These are phyloP conservation scores for Chelidonichthys spinosus DNA, from an alignment of 2,797 vertebrate species.

Conservation along the genomic window DNA sequence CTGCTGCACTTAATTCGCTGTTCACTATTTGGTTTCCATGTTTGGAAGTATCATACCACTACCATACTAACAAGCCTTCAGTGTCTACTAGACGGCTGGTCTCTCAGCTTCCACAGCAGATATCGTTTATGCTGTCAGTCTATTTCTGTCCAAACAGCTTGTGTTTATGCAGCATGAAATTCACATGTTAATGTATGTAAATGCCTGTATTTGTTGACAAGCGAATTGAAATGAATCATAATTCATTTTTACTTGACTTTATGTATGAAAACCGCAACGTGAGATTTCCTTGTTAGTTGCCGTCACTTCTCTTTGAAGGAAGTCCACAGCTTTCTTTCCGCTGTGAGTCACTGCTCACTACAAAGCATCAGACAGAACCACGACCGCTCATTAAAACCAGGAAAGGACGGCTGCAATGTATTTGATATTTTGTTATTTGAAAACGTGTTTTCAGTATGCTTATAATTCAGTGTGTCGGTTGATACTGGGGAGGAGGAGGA, in stretches of 20 bases:
- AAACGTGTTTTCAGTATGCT: neutral
- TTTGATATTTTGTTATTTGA: neutral
- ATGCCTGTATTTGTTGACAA: neutral
- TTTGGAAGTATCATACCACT: neutral
- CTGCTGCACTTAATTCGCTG: neutral
- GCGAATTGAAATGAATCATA: neutral
- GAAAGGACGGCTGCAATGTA: neutral
- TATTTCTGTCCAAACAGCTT: neutral
- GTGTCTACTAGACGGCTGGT: neutral
- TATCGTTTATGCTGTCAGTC: neutral
- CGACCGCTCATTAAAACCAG: neutral
- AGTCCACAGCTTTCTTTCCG: neutral
- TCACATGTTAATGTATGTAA: conserved; percentile 4
- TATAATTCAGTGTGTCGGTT: neutral
- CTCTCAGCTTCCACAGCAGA: neutral
- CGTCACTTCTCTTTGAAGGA: neutral
- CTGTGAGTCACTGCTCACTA: neutral
- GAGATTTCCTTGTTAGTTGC: neutral
- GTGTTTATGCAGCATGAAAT: conserved; percentile 2
- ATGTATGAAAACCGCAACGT: neutral
- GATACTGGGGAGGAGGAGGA: neutral
- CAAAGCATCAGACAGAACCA: neutral
- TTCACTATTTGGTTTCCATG: neutral
- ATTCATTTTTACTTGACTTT: neutral
- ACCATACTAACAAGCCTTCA: neutral